Evolutionary conservation across 1,140 invertebrate species (phyloP), one percentile per base, ranked within the genome.

Genomic region (Chelonus insularis): DNA sequence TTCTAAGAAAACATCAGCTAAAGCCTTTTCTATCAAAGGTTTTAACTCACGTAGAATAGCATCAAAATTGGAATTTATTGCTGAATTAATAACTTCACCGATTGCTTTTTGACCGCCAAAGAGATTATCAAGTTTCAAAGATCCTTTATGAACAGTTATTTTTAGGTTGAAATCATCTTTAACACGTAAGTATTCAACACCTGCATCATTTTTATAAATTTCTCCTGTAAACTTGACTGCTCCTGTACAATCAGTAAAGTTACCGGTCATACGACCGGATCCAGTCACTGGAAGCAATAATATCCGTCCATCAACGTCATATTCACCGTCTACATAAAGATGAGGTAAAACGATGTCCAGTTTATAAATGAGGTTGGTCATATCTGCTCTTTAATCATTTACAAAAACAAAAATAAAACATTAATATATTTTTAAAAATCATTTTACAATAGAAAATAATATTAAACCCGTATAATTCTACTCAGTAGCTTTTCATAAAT

Each of bases 31-130:
- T 5, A 88, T 75, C 1, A 84, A 71, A 0, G 88, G 88, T 63
- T 84, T 80, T 1, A 87, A 68, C 25, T 87, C 85, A 12, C 77
- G 78, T 1, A 87, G 57, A 67, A 89, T 87, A 0, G 80, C 62
- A 47, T 81, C 80, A 57, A 86, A 83, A 66, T 89, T 90, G 50
- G 82, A 83, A 63, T 88, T 87, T n/a, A 89, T 85, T 0, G 84
- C 83, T 18, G 76, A 73, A 64, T 89, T 89, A 0, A 88, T 78
- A 8, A 86, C 81, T 1, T 85, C 84, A 2, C 85, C 78, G 21
- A 80, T 75, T 0, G 67, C 63, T 4, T 56, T 65, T 55, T 89
- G 86, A 8, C 86, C 87, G 14, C 83, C 83, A 47, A 89, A 89
- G 1, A 89, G 74, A 73, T 89, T 88, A 1, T 87, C 82, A 0